Base-by-base conservation (phyloP, 2,888 invertebrate species). In the Acleris emargana region DNA sequence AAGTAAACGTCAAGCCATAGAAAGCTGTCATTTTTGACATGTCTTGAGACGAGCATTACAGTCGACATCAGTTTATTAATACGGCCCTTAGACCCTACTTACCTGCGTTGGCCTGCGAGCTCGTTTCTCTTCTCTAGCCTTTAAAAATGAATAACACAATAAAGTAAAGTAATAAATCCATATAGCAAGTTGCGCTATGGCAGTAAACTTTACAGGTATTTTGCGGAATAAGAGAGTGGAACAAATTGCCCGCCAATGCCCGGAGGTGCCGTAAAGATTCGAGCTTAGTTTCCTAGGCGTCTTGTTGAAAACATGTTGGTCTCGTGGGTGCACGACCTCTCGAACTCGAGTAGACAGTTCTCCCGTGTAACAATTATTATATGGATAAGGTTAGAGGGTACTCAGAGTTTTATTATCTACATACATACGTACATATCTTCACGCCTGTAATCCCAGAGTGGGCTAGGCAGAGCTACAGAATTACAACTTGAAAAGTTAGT, bases 161-260 rank as follows among this genome's bases (percentile, higher is more conserved):
- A 22, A 17, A 18, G 51, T 60, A 58, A 62, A 25, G 38, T 62
- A 28, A 66, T 66, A 55, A 58, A 62, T 62, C 52, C 18, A 54
- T 50, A 59, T 50, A 59, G 58, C 51, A 63, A 59, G 38, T 60
- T 38, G 9, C 50, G 53, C 25, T 38, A 32, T 57, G 57, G 58
- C 57, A 53, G 49, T 67, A 67, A 61, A 67, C 47, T 77, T 75
- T 72, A 68, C 64, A 72, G 76, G 75, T 73, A 78, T 82, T 81
- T 80, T 77, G 77, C 74, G 74, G 76, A 74, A 80, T 76, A 74
- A 76, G 75, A 74, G 76, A 76, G 73, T 74, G 71, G 76, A 78
- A 80, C 77, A 81, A 82, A 81, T 81, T 78, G 80, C 77, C 74
- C 76, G 82, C 84, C 80, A 80, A 83, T 78, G 80, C 86, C 85